Evolutionary conservation across 2,113 vertebrate genomes (phyloP).

Genomic region (Neofelis nebulosa): DNA sequence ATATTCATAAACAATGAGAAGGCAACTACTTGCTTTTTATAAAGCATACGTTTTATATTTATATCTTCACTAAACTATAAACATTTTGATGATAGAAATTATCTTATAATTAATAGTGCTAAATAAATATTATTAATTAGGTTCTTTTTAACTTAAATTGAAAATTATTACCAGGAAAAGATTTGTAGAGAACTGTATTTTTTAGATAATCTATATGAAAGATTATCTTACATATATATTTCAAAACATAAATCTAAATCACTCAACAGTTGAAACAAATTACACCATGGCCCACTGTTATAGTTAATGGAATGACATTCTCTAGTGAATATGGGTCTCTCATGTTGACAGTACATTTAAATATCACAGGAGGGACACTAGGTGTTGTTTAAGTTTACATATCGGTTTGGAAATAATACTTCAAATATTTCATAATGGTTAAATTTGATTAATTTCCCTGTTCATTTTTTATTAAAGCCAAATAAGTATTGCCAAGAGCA

Average conservation of each 20-base stretch:
- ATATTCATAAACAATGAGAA: not conserved
- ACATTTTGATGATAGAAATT: not conserved
- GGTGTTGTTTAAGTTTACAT: not conserved
- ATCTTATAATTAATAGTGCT: not conserved
- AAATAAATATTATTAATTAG: not conserved
- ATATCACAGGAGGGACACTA: not conserved
- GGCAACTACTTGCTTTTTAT: not conserved
- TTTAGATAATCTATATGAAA: not conserved
- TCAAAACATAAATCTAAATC: slow-evolving; percentile 20
- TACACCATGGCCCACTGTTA: not conserved
- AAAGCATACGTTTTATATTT: not conserved
- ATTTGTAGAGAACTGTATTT: not conserved
- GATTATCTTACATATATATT: not conserved
- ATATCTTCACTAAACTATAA: not conserved
- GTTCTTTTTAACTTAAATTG: not conserved
- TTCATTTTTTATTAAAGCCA: not conserved
- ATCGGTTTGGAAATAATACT: not conserved
- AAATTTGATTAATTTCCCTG: not conserved
- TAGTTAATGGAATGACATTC: not conserved
- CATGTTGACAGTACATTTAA: not conserved
- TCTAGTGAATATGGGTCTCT: not conserved
- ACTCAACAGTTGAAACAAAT: not conserved
- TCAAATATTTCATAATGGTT: not conserved
- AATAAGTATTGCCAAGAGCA: not conserved
- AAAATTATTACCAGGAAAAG: not conserved